Conservation (phyloP, 35 echinoderm and acorn worm species). For the Chiridota heheva region DNA sequence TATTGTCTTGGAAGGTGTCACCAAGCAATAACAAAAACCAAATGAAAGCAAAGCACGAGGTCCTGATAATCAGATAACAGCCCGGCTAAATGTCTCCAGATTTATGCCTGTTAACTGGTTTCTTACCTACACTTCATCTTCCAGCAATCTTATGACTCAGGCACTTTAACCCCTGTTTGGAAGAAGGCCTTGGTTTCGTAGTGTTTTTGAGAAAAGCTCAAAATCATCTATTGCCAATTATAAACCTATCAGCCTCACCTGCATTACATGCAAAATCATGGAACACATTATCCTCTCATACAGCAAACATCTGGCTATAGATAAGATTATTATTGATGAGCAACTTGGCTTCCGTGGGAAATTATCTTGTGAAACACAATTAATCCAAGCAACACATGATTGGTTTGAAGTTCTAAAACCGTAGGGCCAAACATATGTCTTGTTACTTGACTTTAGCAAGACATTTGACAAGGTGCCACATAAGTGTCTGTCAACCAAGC, state of each 20-base stretch:
- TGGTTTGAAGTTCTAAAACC: constrained; percentile 39
- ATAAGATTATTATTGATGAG: constrained; percentile 63
- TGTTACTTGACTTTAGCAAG: too few relatives aligned
- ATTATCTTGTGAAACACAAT: constrained; percentile 50
- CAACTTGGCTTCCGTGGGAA: constrained; percentile 62
- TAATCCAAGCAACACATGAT: too few relatives aligned
- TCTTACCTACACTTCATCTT: constrained; percentile 51
- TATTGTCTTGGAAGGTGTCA: constrained; percentile 30
- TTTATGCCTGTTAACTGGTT: constrained; percentile 34
- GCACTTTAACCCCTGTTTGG: constrained; percentile 44
- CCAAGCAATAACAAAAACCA: constrained; percentile 41
- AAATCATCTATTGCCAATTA: constrained; percentile 50
- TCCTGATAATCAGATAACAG: constrained; percentile 57
- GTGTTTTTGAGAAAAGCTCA: constrained; percentile 45
- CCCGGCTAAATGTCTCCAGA: constrained; percentile 28
- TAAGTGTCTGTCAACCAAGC: too few relatives aligned
- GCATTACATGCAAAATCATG: constrained; percentile 57
- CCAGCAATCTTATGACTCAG: constrained; percentile 46
- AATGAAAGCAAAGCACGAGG: constrained; percentile 54
- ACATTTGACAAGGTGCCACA: too few relatives aligned
- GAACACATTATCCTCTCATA: constrained; percentile 56
- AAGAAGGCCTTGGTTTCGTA: constrained; percentile 38
- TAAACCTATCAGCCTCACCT: constrained; percentile 53
- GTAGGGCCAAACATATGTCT: constrained; percentile 37
- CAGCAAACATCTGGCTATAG: constrained; percentile 25